Base-by-base conservation (phyloP, 2,797 vertebrate species). In the Pempheris klunzingeri region DNA sequence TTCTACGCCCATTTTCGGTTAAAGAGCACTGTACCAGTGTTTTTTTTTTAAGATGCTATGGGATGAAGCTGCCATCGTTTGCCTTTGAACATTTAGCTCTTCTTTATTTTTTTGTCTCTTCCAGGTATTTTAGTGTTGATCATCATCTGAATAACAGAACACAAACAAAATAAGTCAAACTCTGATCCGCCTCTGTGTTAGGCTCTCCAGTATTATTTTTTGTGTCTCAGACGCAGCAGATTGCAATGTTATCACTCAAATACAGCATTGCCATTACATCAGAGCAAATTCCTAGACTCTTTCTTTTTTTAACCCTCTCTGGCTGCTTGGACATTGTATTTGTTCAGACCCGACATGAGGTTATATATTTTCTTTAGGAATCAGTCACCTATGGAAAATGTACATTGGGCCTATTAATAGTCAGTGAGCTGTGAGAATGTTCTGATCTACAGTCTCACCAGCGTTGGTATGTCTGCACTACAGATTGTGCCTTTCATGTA, bases 211-310 rank as follows among this genome's bases (percentile, higher is more conserved):
- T 52, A 8, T 43, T 72, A 39, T 50, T 69, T 32, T 68, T 74
- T 68, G 8, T 46, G 55, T 77, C 74, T 72, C 77, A n/a, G n/a
- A 70, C 68, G 72, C 59, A 39, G 71, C 82, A 55, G 78, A 65
- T 81, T 83, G 83, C 34, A 9, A 24, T 60, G 62, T 87, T 85
- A 87, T 90, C 81, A 24, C 12, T 71, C 78, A 63, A 75, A 77
- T 66, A 34, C 55, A 24, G n/a, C 30, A 55, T 52, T 32, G 64
- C 3, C 52, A 46, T 92, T 60, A 89, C 86, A 7, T 92, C 84
- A 90, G 55, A 18, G 72, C 52, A 80, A 59, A 91, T 89, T 85
- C 91, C 82, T 84, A 89, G 87, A 88, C 85, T 20, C 47, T 65
- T 84, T 78, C 2, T 77, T 43, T 75, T 53, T 64, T 74, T 50